Percentiles rank a stretch among this genome's conserved stretches.
phyloP scores from a whole-genome alignment of 2,797 vertebrate genomes.

The Iguana delicatissima region DNA sequence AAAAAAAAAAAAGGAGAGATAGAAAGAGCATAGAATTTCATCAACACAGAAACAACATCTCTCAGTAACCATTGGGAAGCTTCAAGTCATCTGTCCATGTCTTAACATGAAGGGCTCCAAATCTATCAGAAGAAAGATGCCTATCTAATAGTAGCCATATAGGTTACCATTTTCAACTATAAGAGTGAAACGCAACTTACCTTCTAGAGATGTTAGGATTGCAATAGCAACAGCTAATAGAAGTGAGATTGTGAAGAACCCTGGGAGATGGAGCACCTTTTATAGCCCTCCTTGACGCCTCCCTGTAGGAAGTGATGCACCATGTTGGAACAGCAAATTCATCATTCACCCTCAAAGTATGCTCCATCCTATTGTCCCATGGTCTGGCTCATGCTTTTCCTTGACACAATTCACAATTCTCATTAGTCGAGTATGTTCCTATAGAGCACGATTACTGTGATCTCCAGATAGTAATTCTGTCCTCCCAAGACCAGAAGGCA shows the following conservation, averaged over 20 bases:
- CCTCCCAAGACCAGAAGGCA: constrained; percentile 17
- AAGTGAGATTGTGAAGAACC: neutral
- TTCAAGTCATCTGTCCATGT: too few species aligned
- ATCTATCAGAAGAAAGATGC: neutral
- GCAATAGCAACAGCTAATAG: neutral
- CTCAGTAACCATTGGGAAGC: too few species aligned
- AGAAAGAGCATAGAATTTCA: neutral
- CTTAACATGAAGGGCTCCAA: neutral
- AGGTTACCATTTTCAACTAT: neutral
- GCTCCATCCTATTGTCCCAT: neutral
- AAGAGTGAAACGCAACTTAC: constrained; percentile 9
- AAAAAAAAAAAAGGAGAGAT: neutral
- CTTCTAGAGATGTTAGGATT: neutral
- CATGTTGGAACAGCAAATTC: neutral
- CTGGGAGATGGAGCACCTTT: neutral
- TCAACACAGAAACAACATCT: neutral
- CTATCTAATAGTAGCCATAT: neutral
- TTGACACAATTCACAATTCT: constrained; percentile 2
- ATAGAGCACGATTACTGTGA: neutral
- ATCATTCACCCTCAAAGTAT: neutral
- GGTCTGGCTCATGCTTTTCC: neutral
- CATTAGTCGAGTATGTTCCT: constrained; percentile 2
- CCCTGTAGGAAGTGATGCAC: constrained; percentile 25
- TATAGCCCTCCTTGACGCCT: neutral
- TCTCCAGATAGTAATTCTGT: neutral